Conservation (phyloP, 2,888 invertebrate species). For the Polymixis flavicincta region DNA sequence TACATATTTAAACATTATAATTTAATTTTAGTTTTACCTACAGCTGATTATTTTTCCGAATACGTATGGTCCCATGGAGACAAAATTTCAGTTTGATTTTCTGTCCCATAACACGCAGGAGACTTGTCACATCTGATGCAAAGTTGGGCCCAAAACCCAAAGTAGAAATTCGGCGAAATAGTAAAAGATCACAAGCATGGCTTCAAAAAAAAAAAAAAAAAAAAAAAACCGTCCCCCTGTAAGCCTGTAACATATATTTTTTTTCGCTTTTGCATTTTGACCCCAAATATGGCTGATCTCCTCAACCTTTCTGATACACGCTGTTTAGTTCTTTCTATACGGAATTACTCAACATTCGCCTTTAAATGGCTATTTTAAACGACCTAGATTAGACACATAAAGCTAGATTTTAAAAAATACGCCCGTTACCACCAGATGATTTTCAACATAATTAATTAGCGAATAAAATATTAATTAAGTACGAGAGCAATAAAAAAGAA, state of each 20-base stretch:
- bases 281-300: too few species aligned
- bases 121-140: too few species aligned
- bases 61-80: background rate
- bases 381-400: background rate
- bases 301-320: too few species aligned
- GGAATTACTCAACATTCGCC: background rate
- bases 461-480: conserved; percentile 5
- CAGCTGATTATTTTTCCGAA: background rate
- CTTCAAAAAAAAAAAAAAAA: too few species aligned
- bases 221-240: too few species aligned
- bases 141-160: too few species aligned
- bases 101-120: background rate
- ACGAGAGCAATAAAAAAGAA: background rate
- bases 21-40: too few species aligned
- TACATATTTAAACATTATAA: too few species aligned
- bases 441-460: background rate
- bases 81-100: background rate
- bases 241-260: too few species aligned
- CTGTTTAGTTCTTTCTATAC: background rate
- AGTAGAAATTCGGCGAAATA: too few species aligned
- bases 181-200: too few species aligned
- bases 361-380: background rate
- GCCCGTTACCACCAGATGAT: background rate
- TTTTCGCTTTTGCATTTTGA: too few species aligned
- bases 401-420: background rate